A percentile compares a stretch with the other conserved stretches of the same genome.
These are phyloP conservation scores for Bombus consobrinus DNA, from an alignment of 1,140 invertebrate species.

Conservation along the genomic window DNA sequence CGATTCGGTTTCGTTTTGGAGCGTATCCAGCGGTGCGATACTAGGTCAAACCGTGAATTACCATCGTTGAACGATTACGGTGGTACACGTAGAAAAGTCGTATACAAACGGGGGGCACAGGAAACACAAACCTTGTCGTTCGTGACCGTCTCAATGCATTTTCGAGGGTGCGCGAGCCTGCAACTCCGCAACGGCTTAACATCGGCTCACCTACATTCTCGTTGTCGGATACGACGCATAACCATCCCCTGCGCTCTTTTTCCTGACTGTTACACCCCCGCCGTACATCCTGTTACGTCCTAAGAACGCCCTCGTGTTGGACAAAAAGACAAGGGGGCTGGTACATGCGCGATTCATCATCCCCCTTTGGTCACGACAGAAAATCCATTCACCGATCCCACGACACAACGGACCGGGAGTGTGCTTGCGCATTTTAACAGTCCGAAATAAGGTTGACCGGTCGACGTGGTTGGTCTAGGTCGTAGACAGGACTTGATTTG, in stretches of 20 bases:
- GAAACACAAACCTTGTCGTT: slow-evolving; percentile 57
- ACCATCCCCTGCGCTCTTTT: slow-evolving; percentile 54
- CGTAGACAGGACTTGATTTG: slow-evolving; percentile 14
- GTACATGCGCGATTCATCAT: slow-evolving; percentile 67
- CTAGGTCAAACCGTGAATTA: slow-evolving; percentile 23
- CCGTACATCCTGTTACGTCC: neutral
- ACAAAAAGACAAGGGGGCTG: slow-evolving; percentile 55
- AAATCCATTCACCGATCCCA: slow-evolving; percentile 63
- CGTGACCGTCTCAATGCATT: slow-evolving; percentile 79
- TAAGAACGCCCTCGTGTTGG: slow-evolving; percentile 10
- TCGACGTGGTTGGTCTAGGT: slow-evolving; percentile 45
- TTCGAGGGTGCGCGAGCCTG: slow-evolving; percentile 73
- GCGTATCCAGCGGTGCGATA: slow-evolving; percentile 26
- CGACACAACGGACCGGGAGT: slow-evolving; percentile 41
- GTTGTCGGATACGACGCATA: slow-evolving; percentile 25
- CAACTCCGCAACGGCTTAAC: slow-evolving; percentile 77
- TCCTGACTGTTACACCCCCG: slow-evolving; percentile 15
- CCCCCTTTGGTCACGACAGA: slow-evolving; percentile 13
- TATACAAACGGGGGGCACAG: neutral
- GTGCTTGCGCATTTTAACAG: slow-evolving; percentile 71
- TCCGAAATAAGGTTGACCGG: slow-evolving; percentile 2
- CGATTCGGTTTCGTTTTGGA: slow-evolving; percentile 20
- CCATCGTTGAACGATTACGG: neutral
- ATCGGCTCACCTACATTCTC: slow-evolving; percentile 72
- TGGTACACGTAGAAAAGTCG: neutral